Conservation (phyloP, 1,140 invertebrate genomes). For the Anthonomus grandis region DNA sequence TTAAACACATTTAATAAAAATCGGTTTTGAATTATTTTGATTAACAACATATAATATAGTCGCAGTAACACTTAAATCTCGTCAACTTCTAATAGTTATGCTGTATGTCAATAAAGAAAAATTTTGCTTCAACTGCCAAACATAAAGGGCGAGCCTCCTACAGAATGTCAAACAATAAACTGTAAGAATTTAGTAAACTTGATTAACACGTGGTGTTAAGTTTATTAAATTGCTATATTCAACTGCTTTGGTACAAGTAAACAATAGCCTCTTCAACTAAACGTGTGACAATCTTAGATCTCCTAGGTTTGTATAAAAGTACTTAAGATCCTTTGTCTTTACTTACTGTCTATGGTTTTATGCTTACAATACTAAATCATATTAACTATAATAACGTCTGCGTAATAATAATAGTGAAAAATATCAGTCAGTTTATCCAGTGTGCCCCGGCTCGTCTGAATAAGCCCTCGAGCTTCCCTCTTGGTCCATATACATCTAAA, state of each 20-base stretch:
- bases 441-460: constrained; percentile 1
- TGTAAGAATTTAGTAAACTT: too few relatives aligned
- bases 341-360: constrained; percentile 6
- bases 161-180: too few relatives aligned
- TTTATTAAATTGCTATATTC: background rate
- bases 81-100: too few relatives aligned
- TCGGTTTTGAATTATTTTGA: constrained; percentile 31
- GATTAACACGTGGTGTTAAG: too few relatives aligned
- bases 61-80: constrained; percentile 29
- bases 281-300: too few relatives aligned
- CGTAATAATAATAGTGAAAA: constrained; percentile 23
- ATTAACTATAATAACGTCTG: constrained; percentile 8
- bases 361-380: constrained; percentile 17
- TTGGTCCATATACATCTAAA: constrained; percentile 30
- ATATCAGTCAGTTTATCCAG: constrained; percentile 33
- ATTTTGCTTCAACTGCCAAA: too few relatives aligned
- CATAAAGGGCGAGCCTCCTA: too few relatives aligned
- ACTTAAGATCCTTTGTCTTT: too few relatives aligned
- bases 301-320: too few relatives aligned
- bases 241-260: constrained; percentile 10
- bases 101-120: too few relatives aligned
- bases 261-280: background rate
- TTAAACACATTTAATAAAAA: constrained; percentile 39
- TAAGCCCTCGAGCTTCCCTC: constrained; percentile 20
- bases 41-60: constrained; percentile 32